These are phyloP conservation scores for Varanus salvator DNA, from an alignment of 2,113 vertebrate species.

Conservation along the genomic window DNA sequence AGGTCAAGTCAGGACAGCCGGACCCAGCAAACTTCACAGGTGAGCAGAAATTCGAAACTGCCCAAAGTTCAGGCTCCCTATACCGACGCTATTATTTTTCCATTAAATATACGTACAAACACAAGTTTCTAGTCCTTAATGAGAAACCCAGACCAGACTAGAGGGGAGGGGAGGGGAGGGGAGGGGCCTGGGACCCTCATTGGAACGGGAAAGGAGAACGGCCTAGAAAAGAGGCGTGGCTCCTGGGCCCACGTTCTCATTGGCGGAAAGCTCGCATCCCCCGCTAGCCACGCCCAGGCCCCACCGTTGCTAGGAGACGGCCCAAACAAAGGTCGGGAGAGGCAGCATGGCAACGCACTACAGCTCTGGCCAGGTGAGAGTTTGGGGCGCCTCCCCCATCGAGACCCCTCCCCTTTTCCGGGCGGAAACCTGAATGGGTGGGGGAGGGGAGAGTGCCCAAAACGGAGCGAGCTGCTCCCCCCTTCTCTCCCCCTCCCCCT, in stretches of 20 bases:
- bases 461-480: neutral
- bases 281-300: neutral
- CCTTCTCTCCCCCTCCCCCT: no score
- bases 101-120: neutral
- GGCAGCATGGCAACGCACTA: constrained; percentile 69
- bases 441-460: neutral
- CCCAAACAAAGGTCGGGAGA: constrained; percentile 47
- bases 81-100: no score
- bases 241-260: neutral
- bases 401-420: neutral
- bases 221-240: neutral
- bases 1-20: neutral
- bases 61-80: neutral
- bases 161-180: rapidly evolving
- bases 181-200: neutral
- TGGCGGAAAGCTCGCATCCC: neutral
- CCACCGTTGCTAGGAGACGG: constrained; percentile 65
- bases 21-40: no score
- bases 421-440: constrained; percentile 60
- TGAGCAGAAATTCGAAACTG: neutral
- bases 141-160: neutral
- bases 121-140: neutral
- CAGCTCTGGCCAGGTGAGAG: constrained; percentile 66
- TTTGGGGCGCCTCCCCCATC: rapidly evolving
- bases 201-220: neutral